phyloP scores from a whole-genome alignment of 2,113 vertebrate species.

The Rafetus swinhoei region DNA sequence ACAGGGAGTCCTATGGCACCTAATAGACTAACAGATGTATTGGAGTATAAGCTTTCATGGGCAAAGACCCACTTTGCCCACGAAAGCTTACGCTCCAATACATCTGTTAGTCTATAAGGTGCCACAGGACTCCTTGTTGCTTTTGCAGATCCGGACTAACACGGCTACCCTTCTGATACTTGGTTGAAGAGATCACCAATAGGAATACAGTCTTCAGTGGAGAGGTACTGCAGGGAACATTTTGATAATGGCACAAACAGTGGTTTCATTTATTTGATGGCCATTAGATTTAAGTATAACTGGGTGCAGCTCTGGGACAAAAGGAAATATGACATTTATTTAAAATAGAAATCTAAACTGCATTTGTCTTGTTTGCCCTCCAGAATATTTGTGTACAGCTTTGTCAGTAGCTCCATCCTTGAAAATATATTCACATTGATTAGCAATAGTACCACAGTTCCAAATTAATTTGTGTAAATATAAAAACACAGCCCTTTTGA shows the following conservation, averaged over 20 bases:
- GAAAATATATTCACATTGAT: conserved; percentile 17
- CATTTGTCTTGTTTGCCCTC: not conserved
- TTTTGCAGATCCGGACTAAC: no score
- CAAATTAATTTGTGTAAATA: not conserved
- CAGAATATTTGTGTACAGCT: not conserved
- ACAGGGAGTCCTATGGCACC: no score
- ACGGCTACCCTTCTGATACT: not conserved
- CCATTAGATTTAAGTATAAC: not conserved
- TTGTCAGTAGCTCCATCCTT: not conserved
- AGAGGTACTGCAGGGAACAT: not conserved
- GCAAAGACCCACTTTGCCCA: no score
- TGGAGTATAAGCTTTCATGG: no score
- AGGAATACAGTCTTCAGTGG: not conserved
- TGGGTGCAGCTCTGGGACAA: not conserved
- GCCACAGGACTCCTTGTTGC: no score
- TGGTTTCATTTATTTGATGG: not conserved
- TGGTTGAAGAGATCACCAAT: not conserved
- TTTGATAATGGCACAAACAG: not conserved
- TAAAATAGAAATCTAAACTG: not conserved
- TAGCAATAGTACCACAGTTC: conserved; percentile 36
- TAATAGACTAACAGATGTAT: no score
- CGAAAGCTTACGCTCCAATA: no score
- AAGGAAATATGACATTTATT: not conserved
- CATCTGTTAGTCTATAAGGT: no score
- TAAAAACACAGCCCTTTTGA: not conserved